phyloP scores from a whole-genome alignment of 2,888 invertebrate species.

The Brachyptera putata region DNA sequence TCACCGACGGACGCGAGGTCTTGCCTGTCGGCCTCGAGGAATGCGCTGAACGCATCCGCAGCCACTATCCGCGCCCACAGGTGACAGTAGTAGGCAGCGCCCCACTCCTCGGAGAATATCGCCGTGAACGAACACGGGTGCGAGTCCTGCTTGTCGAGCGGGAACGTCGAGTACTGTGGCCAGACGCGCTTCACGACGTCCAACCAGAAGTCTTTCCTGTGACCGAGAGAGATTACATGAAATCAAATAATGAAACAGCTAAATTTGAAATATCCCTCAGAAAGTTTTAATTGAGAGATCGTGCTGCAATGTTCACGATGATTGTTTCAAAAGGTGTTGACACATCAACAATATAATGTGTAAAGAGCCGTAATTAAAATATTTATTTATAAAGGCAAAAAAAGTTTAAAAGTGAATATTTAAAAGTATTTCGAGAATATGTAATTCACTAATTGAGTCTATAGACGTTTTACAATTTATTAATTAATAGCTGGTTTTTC shows the following conservation, averaged over 20 bases:
- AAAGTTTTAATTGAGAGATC: too few relatives aligned
- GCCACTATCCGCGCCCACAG: conserved; percentile 87
- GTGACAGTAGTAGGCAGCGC: conserved; percentile 78
- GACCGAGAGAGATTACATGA: not conserved
- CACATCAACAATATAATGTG: too few relatives aligned
- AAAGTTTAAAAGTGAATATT: too few relatives aligned
- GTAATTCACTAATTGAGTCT: too few relatives aligned
- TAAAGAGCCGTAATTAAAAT: too few relatives aligned
- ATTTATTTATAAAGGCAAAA: too few relatives aligned
- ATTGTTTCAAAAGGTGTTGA: too few relatives aligned
- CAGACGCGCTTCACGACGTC: conserved; percentile 72
- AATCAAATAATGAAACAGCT: too few relatives aligned
- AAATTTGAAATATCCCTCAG: too few relatives aligned
- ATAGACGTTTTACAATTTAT: too few relatives aligned
- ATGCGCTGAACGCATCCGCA: conserved; percentile 84
- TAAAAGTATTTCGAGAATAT: too few relatives aligned
- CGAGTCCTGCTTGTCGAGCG: conserved; percentile 71
- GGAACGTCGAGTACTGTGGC: conserved; percentile 74
- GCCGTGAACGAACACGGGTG: conserved; percentile 81
- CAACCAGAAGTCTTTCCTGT: conserved; percentile 72
- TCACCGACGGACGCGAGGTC: conserved; percentile 36
- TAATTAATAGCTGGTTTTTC: too few relatives aligned
- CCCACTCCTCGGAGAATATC: conserved; percentile 79
- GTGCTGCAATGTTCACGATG: not conserved
- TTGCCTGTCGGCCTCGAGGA: conserved; percentile 59